A percentile compares a stretch with the other conserved stretches of the same genome.
Evolutionary conservation across 2,797 vertebrate genomes (phyloP).

Genomic region (Notoglanidium macrostoma): DNA sequence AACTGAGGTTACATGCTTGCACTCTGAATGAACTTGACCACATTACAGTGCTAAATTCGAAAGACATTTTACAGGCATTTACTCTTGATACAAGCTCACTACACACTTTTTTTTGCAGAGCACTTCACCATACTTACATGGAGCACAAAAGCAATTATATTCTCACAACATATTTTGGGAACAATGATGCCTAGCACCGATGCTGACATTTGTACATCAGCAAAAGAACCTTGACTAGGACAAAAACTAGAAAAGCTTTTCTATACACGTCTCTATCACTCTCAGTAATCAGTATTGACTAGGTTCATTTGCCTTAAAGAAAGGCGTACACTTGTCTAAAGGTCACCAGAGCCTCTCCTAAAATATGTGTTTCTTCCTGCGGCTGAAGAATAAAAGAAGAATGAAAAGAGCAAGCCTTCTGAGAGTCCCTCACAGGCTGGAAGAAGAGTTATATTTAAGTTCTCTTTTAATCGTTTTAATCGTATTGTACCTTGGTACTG

Average conservation of each 20-base stretch:
- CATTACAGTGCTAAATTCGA: not conserved
- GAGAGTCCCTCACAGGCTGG: not conserved
- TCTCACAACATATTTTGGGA: not conserved
- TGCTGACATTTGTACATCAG: not conserved
- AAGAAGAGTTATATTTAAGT: not conserved
- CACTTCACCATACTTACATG: not conserved
- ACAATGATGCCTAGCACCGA: not conserved
- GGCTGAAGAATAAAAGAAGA: not conserved
- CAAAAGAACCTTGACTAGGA: not conserved
- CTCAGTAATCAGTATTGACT: not conserved
- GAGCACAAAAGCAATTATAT: not conserved
- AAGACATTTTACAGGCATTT: not conserved
- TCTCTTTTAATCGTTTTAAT: not conserved
- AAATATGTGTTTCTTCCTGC: not conserved
- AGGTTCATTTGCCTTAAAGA: slow-evolving; percentile 1
- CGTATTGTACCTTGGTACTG: not conserved
- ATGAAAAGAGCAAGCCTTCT: not conserved
- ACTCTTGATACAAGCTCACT: not conserved
- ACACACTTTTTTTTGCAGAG: not conserved
- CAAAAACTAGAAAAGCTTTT: slow-evolving; percentile 13
- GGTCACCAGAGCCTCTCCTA: not conserved
- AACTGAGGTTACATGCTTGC: not conserved
- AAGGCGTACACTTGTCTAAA: not conserved
- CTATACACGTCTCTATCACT: not conserved
- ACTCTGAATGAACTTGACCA: not conserved